Evolutionary conservation across 2,113 vertebrate genomes (phyloP).

Genomic region (Bolborhynchus lineola): DNA sequence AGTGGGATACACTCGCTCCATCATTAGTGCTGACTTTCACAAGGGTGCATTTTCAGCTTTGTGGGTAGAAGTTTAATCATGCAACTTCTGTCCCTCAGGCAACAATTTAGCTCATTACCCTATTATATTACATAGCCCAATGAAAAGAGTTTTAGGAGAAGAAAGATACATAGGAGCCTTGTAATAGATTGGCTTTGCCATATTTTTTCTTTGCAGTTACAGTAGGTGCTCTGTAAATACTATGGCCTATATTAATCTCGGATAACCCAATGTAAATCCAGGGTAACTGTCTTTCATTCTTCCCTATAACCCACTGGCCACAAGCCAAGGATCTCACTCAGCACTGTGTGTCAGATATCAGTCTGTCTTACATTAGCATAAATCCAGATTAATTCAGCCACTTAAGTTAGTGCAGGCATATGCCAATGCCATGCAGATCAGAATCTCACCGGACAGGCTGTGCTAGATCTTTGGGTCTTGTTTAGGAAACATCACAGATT

Average conservation of each 20-base stretch:
- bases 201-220: conserved; percentile 28
- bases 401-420: neutral
- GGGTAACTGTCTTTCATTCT: conserved; percentile 31
- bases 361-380: neutral
- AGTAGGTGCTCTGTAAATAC: conserved; percentile 27
- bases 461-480: neutral
- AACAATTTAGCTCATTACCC: conserved; percentile 31
- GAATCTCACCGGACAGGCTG: neutral
- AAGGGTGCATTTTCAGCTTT: neutral
- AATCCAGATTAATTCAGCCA: conserved; percentile 48
- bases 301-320: neutral
- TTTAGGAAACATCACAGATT: neutral
- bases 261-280: conserved; percentile 26
- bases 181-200: neutral
- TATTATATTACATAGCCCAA: conserved; percentile 8
- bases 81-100: neutral
- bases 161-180: conserved; percentile 11
- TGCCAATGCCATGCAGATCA: neutral
- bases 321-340: conserved; percentile 27
- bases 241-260: neutral
- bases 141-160: conserved; percentile 25
- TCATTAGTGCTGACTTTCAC: neutral
- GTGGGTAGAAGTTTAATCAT: neutral
- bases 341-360: neutral
- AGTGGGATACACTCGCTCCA: neutral